A percentile compares a stretch with the other conserved stretches of the same genome.
phyloP scores from a whole-genome alignment of 2,888 invertebrate genomes.

The Hipparchia semele region DNA sequence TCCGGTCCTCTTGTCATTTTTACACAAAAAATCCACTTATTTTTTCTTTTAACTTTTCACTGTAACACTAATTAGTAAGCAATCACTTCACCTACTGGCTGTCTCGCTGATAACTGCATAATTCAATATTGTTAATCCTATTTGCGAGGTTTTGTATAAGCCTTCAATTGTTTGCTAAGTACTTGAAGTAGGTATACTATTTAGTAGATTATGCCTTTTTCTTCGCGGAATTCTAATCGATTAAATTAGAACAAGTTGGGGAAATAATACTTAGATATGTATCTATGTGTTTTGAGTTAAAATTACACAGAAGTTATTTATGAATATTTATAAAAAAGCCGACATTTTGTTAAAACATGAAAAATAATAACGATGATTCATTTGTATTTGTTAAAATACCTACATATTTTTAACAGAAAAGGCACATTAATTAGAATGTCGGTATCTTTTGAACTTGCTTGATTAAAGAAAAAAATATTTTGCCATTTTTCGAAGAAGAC shows the following conservation, averaged over 20 bases:
- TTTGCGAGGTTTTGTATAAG: constrained; percentile 30
- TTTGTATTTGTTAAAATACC: too few relatives aligned
- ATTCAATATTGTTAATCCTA: constrained; percentile 32
- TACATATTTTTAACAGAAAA: too few relatives aligned
- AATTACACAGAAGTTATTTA: neutral
- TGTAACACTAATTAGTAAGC: constrained; percentile 10
- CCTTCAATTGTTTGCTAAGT: constrained; percentile 29
- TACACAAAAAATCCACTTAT: constrained; percentile 8
- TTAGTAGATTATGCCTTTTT: constrained; percentile 6
- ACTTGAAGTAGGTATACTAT: constrained; percentile 8
- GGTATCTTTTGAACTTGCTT: too few relatives aligned
- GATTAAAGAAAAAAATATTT: too few relatives aligned
- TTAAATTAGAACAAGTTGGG: neutral
- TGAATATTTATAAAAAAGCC: too few relatives aligned
- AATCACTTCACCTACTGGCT: constrained; percentile 35
- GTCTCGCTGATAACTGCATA: constrained; percentile 32
- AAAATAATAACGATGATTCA: too few relatives aligned
- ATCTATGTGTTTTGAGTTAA: neutral
- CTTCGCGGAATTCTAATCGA: neutral
- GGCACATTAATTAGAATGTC: too few relatives aligned
- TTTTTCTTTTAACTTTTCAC: neutral
- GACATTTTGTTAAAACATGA: too few relatives aligned
- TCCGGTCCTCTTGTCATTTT: constrained; percentile 41
- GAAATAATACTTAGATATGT: neutral
- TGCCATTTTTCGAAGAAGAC: neutral